Conservation (phyloP, 2,888 invertebrate species). For the Balanococcus diminutus region DNA sequence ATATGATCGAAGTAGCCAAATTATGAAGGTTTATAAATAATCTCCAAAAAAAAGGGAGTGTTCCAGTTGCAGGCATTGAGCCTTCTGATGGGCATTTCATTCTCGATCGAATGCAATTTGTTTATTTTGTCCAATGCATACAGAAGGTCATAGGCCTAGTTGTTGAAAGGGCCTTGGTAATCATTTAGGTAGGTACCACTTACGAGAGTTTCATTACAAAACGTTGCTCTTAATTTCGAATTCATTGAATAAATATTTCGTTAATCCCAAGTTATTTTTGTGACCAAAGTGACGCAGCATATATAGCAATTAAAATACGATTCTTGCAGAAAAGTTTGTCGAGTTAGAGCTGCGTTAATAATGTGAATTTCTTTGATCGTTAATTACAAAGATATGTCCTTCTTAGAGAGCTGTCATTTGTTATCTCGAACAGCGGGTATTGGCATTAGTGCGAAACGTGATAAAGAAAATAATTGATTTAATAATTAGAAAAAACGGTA, state of each 20-base stretch:
- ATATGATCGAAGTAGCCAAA: background rate
- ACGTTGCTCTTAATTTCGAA: background rate
- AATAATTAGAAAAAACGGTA: background rate
- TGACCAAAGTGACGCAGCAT: background rate
- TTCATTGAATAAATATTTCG: slow-evolving; percentile 32
- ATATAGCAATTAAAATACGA: background rate
- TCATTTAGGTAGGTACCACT: background rate
- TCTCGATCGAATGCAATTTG: background rate
- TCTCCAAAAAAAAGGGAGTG: background rate
- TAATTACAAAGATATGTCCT: background rate
- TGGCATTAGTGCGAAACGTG: background rate
- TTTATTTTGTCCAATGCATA: background rate
- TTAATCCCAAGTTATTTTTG: background rate
- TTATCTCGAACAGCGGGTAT: background rate
- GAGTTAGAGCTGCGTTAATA: background rate
- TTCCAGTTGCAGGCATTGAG: background rate
- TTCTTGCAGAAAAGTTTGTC: slow-evolving; percentile 1
- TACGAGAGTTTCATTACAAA: background rate
- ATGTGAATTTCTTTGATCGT: background rate
- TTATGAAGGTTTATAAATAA: background rate
- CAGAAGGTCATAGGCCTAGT: background rate
- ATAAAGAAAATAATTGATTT: background rate
- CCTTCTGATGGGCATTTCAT: background rate
- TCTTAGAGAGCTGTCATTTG: background rate
- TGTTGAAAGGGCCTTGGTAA: background rate